Conservation (phyloP, 2,888 invertebrate genomes). For the Caenorhabditis macrosperma region DNA sequence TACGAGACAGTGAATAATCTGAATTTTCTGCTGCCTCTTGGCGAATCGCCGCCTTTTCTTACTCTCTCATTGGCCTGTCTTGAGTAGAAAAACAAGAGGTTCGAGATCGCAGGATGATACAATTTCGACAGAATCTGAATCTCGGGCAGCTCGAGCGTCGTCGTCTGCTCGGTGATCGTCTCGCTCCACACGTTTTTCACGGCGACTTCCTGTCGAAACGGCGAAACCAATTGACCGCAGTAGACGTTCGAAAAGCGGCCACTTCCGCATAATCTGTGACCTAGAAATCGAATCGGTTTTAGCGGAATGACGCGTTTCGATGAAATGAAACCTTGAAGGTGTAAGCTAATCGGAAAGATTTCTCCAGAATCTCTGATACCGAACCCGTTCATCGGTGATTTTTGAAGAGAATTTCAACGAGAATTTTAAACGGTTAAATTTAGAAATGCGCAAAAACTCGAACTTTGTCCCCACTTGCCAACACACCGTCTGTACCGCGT, state of each 20-base stretch:
- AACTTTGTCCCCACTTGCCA: no score
- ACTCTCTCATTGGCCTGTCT: constrained; percentile 59
- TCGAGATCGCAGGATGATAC: constrained; percentile 66
- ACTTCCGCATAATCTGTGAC: constrained; percentile 58
- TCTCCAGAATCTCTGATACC: constrained; percentile 31
- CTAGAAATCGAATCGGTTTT: constrained; percentile 28
- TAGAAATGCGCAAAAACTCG: background rate
- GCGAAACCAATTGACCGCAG: constrained; percentile 58
- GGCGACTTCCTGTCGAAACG: constrained; percentile 62
- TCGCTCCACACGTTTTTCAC: constrained; percentile 73
- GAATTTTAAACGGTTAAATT: background rate
- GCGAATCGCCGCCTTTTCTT: no score
- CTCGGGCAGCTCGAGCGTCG: constrained; percentile 51
- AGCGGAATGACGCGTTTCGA: no score
- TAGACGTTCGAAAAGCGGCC: constrained; percentile 75
- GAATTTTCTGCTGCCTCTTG: background rate
- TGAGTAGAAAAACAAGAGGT: constrained; percentile 67
- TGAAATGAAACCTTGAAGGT: constrained; percentile 15
- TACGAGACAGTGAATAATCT: constrained; percentile 69
- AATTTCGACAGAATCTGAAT: constrained; percentile 64
- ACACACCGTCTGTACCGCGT: no score
- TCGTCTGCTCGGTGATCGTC: constrained; percentile 4
- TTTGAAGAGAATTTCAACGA: background rate
- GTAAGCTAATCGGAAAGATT: constrained; percentile 18
- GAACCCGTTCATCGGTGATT: constrained; percentile 23